phyloP scores from a whole-genome alignment of 1,140 invertebrate species.

The Aethina tumida region DNA sequence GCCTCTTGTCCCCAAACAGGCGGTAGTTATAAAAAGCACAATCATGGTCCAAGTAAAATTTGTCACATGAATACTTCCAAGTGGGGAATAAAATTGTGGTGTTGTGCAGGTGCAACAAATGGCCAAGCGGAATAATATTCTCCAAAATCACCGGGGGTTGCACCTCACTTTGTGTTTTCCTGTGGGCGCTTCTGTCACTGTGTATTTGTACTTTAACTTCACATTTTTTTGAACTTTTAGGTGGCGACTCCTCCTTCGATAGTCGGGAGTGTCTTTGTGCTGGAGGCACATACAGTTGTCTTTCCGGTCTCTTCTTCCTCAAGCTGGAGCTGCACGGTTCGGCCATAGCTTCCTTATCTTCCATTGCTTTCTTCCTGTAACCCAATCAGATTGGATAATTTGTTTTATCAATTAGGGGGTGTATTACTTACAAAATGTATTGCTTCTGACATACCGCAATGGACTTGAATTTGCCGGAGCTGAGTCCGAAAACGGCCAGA shows the following conservation, averaged over 20 bases:
- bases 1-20: no score
- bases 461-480: constrained; percentile 17
- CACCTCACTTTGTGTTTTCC: neutral
- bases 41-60: no score
- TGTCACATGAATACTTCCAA: no score
- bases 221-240: constrained; percentile 4
- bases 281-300: constrained; percentile 28
- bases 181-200: neutral
- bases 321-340: constrained; percentile 11
- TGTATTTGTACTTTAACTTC: neutral
- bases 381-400: constrained; percentile 4
- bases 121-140: no score
- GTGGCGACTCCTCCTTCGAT: constrained; percentile 1
- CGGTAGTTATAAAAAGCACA: no score
- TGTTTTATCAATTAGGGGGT: neutral
- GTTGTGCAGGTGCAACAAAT: no score
- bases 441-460: constrained; percentile 26
- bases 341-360: constrained; percentile 12
- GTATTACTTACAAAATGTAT: constrained; percentile 19
- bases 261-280: constrained; percentile 23
- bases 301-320: constrained; percentile 21
- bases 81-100: no score
- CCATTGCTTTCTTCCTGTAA: constrained; percentile 7
- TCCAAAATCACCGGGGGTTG: no score
- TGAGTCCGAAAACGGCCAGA: constrained; percentile 23